Evolutionary conservation across 2,797 vertebrate genomes (phyloP), one percentile per base, ranked within the genome.

Genomic region (Crypturellus tataupa): DNA sequence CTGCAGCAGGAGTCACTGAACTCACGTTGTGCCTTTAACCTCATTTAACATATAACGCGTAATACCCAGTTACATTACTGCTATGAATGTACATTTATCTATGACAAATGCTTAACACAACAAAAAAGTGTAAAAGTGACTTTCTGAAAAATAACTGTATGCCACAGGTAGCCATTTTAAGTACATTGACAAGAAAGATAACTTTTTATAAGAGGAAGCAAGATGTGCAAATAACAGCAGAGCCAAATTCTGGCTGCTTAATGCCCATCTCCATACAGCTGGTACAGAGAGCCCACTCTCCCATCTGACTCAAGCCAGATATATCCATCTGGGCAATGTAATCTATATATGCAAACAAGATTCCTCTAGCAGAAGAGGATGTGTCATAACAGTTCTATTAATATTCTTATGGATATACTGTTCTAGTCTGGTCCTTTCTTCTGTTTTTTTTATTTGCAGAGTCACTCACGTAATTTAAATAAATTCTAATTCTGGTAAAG

Each of bases 301-400:
- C 96, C 92, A 96, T 96, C 96, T 97, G 96, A 91, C 93, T 81
- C 73, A 89, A 85, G 64, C 59, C 56, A 95, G 67, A 81, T 78
- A 77, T 67, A 95, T 79, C 64, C 60, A 75, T 56, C 49, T 87
- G 89, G 78, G 70, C 93, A 83, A 46, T 87, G 69, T 27, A 55
- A 83, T 65, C 84, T 64, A 79, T 63, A 84, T 92, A 92, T 71
- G 82, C 0, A 68, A 37, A 71, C 42, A 90, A 71, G 56, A 49
- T 8, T 10, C 67, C 59, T 92, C 75, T 77, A 77, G 46, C 3
- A 47, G 25, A 44, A 92, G 89, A 80, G 96, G 12, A 65, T 53
- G 3, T 91, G 55, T 67, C 70, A 72, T 33, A 90, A 82, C 87
- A 53, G 51, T 92, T 53, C 88, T 94, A 85, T 84, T 97, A 89